Base-by-base conservation (phyloP, 37 sponge, comb jelly and placozoan genomes). In the Geodia barretti region DNA sequence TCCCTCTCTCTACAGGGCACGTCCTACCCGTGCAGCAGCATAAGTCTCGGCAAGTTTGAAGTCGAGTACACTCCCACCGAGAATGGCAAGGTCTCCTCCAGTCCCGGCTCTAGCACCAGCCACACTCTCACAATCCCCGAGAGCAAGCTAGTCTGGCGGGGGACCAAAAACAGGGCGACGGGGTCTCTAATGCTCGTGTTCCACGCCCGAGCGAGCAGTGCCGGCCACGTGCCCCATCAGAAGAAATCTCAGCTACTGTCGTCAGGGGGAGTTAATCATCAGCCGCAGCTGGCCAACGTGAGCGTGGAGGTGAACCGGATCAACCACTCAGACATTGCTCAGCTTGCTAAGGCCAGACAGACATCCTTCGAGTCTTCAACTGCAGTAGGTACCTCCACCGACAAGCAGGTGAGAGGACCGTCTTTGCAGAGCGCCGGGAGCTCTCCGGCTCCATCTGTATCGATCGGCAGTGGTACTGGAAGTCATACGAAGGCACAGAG, bases 121-220 rank as follows among this genome's bases (percentile, higher is more conserved):
- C 0, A 41, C 59, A 43, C 71, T 3, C 33, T 87, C 26, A 62
- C 62, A 0, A 75, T 87, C 33, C 88, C 88, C 0, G 88, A 75
- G 66, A 87, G 88, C 43, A 35, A 20, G 8, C 54, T 87, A 1
- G 54, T 75, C 19, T 87, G 88, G 88, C 80, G 70, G 40, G 80
- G 40, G 0, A 65, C 35, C 25, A 34, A 36, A 20, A 23, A 37
- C 24, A 54, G 37, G 3, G 17, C 47, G 7, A 31, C 24, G 1
- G 76, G 88, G 26, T 80, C 77, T 17, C 88, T 80, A 32, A 75
- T 87, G 70, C 70, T 87, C 14, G 82, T 79, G 30, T 87, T 87
- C 29, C 39, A 77, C 21, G 82, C 74, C 0, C 65, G 54, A 1
- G 70, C 64, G 0, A 32, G 25, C 26, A n/a, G 24, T 1, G 74